Percentiles rank a stretch among this genome's conserved stretches.
Conservation (phyloP, 37 sponge, comb jelly and placozoan species). For the Eunapius fragilis region DNA sequence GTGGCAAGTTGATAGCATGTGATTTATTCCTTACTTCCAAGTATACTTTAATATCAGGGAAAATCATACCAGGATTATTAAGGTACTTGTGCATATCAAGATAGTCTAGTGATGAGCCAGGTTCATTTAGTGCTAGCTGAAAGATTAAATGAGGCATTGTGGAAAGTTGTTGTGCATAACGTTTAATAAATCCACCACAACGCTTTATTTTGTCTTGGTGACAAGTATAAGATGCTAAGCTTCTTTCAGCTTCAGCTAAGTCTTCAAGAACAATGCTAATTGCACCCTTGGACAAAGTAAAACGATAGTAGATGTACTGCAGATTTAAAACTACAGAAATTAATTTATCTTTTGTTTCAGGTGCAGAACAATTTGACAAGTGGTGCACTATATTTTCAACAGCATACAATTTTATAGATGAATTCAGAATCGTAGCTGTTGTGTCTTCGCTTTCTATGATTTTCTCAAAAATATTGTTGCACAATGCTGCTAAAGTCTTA, state of each 20-base stretch:
- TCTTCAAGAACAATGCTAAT: conserved; percentile 19
- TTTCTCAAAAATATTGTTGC: not conserved
- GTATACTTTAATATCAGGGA: not conserved
- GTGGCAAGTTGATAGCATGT: not conserved
- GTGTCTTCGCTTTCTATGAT: not conserved
- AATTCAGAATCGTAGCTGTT: not conserved
- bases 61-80: not conserved
- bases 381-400: conserved; percentile 27
- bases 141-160: conserved; percentile 17
- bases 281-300: not conserved
- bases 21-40: conserved; percentile 24
- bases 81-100: conserved; percentile 4
- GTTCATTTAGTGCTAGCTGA: conserved; percentile 41
- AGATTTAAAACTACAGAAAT: not conserved
- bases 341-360: not conserved
- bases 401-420: not conserved
- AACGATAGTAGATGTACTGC: conserved; percentile 28
- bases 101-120: not conserved
- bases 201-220: not conserved
- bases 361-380: not conserved
- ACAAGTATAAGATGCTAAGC: not conserved
- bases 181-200: not conserved
- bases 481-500: not conserved
- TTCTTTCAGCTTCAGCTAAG: not conserved
- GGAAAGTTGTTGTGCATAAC: conserved; percentile 15